Conservation (phyloP, 1,140 invertebrate genomes). For the Caenorhabditis elegans region DNA sequence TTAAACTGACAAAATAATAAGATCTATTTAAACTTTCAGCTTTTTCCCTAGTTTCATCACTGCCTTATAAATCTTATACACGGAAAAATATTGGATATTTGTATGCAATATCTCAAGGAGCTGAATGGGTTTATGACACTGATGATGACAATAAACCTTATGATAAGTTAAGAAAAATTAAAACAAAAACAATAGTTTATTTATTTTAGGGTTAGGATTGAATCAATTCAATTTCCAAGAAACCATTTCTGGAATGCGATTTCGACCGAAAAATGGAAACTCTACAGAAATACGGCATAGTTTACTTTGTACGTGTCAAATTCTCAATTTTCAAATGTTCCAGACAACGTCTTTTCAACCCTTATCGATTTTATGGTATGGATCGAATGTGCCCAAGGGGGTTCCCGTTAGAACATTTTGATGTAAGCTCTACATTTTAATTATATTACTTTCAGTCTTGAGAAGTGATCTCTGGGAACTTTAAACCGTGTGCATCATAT, state of each 20-base stretch:
- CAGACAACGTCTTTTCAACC: slow-evolving; percentile 2
- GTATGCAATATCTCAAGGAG: slow-evolving; percentile 60
- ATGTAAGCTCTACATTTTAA: too few relatives aligned
- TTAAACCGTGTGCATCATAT: too few relatives aligned
- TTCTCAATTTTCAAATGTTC: not conserved
- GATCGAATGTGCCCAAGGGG: slow-evolving; percentile 9
- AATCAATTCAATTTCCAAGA: too few relatives aligned
- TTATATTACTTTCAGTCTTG: too few relatives aligned
- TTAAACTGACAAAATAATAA: too few relatives aligned
- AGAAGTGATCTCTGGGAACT: too few relatives aligned
- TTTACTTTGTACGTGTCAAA: not conserved
- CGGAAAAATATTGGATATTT: slow-evolving; percentile 57
- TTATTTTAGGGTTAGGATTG: not conserved
- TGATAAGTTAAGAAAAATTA: slow-evolving; percentile 40
- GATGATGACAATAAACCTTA: slow-evolving; percentile 66
- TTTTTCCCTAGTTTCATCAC: slow-evolving; percentile 24
- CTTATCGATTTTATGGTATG: slow-evolving; percentile 44
- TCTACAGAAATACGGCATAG: too few relatives aligned
- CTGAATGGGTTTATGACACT: slow-evolving; percentile 66
- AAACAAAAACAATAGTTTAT: too few relatives aligned
- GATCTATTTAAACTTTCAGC: too few relatives aligned
- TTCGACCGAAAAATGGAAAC: not conserved
- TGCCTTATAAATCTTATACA: slow-evolving; percentile 51
- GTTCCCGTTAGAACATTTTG: not conserved
- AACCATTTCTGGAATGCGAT: not conserved